Base-by-base conservation (phyloP, 2,888 invertebrate species). In the Cryptocheilus praepositus region DNA sequence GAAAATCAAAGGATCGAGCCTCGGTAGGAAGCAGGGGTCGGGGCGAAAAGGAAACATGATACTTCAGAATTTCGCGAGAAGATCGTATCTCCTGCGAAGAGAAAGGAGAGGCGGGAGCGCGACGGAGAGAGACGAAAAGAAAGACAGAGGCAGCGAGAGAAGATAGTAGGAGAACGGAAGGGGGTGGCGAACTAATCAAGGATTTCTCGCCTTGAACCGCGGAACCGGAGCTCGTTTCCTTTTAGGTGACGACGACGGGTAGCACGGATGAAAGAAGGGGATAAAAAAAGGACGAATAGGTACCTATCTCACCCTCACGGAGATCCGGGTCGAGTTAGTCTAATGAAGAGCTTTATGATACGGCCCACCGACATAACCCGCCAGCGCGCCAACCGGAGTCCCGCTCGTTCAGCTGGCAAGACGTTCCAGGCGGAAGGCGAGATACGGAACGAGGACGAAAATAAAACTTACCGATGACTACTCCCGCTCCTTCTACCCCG, bases 321-420 rank as follows among this genome's bases (percentile, higher is more conserved):
- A 71, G 76, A 77, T 77, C 73, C 71, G 63, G 67, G 61, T 67
- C 64, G 73, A 80, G 80, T 74, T 76, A 73, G 74, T 74, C 77
- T 80, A 82, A 83, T 79, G 80, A 80, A 83, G 77, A 76, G 74
- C 73, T 75, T 81, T 76, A 76, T 75, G 76, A 80, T 73, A 74
- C 68, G 73, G 73, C 60, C 66, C 61, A 59, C 61, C 56, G 67
- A 70, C 61, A 62, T 72, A 73, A 75, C 73, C 73, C 68, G 67
- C 69, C 36, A 36, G 4, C 11, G 36, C 11, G 71, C 67, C 61
- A 71, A 71, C 60, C 13, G 36, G 36, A 36, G 11, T 36, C 11
- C 8, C 36, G 36, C 13, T 11, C 11, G 36, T 11, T 36, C 11
- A 54, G 28, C 28, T 36, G 19, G 63, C 18, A 57, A 21, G 54